A percentile compares a stretch with the other conserved stretches of the same genome.
Conservation (phyloP, 1,140 invertebrate species). For the Yoshiicerus persimilis region DNA sequence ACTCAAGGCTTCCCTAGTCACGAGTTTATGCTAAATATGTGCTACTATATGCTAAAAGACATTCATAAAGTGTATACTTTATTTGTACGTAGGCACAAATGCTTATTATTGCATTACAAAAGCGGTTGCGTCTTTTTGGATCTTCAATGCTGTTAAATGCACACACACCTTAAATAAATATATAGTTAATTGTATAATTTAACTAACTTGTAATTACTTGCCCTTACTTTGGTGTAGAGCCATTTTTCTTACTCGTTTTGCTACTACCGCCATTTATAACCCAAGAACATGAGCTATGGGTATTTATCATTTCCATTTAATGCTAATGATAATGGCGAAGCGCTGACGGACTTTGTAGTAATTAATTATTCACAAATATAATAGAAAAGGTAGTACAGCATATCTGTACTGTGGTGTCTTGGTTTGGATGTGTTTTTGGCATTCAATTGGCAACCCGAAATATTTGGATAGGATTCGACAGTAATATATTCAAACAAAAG, state of each 20-base stretch:
- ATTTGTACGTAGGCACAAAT: not conserved
- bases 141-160: not conserved
- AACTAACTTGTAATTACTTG: not conserved
- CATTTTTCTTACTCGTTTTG: not conserved
- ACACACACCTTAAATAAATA: not conserved
- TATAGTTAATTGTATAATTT: not conserved
- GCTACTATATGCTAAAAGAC: not conserved
- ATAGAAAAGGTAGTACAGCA: no score
- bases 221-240: not conserved
- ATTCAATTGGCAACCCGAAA: not conserved
- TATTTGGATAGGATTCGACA: not conserved
- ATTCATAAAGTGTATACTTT: not conserved
- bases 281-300: not conserved
- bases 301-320: not conserved
- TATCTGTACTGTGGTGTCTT: not conserved
- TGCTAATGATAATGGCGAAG: no score
- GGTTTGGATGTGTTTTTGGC: not conserved
- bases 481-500: not conserved
- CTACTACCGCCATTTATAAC: not conserved
- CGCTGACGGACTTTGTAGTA: not conserved
- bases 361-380: not conserved
- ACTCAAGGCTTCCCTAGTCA: constrained; percentile 35
- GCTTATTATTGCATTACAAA: not conserved
- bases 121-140: not conserved
- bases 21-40: constrained; percentile 10